Evolutionary conservation across 2,888 invertebrate species (phyloP).

Genomic region (Parnassius mnemosyne): DNA sequence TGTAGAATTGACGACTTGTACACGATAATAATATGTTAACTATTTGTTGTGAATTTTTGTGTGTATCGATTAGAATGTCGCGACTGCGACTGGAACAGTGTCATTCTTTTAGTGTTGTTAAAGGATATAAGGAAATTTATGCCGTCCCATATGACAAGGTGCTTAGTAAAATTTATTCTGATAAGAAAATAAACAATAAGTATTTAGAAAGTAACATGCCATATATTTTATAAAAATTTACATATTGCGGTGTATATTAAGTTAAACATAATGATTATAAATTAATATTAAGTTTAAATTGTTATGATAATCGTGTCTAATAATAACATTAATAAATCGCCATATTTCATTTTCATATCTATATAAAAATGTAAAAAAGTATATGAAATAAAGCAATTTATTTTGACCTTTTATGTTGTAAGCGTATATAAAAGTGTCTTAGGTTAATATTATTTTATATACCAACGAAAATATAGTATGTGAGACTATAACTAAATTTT

Average conservation of each 20-base stretch:
- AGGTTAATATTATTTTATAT: slow-evolving; percentile 17
- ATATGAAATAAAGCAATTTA: slow-evolving; percentile 58
- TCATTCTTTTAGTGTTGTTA: too few species aligned
- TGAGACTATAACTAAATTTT: slow-evolving; percentile 14
- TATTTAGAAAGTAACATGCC: slow-evolving; percentile 74
- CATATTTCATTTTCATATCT: slow-evolving; percentile 60
- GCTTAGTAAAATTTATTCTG: slow-evolving; percentile 11
- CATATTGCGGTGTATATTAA: slow-evolving; percentile 61
- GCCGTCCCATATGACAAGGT: slow-evolving; percentile 17
- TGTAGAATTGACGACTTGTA: too few species aligned
- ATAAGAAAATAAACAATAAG: slow-evolving; percentile 41
- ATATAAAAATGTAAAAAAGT: slow-evolving; percentile 39
- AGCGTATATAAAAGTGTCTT: slow-evolving; percentile 34
- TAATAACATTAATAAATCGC: slow-evolving; percentile 49
- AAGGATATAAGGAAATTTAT: slow-evolving; percentile 7
- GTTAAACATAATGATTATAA: slow-evolving; percentile 48
- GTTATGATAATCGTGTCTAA: slow-evolving; percentile 15
- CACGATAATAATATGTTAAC: too few species aligned
- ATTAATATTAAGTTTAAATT: slow-evolving; percentile 31
- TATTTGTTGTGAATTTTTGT: too few species aligned
- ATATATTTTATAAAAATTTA: slow-evolving; percentile 76
- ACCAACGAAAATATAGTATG: neutral
- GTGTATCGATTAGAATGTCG: too few species aligned
- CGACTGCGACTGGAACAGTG: too few species aligned
- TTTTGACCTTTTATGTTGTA: slow-evolving; percentile 38